Conservation (phyloP, 2,113 vertebrate species). For the Nerophis lumbriciformis region DNA sequence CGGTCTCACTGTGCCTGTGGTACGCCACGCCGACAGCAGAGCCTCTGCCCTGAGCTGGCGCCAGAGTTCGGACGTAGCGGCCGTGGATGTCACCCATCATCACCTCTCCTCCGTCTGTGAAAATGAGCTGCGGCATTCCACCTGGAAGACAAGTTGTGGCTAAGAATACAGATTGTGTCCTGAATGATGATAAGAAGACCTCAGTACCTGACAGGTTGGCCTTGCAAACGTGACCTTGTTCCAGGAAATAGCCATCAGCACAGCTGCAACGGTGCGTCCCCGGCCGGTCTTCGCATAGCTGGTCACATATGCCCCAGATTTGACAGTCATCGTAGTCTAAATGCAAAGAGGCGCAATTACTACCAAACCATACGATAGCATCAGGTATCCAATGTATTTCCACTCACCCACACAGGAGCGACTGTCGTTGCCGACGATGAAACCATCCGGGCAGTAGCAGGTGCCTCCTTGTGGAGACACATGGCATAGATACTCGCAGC, state of each 20-base stretch:
- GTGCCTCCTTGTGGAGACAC: conserved; percentile 61
- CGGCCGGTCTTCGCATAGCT: conserved; percentile 68
- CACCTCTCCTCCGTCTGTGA: conserved; percentile 66
- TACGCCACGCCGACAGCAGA: conserved; percentile 61
- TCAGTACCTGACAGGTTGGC: conserved; percentile 59
- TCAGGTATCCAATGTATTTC: too few species aligned
- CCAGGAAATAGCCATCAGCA: conserved; percentile 63
- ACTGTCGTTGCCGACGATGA: conserved; percentile 68
- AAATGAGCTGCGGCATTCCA: conserved; percentile 70
- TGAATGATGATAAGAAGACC: neutral
- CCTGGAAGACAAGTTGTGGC: conserved; percentile 28
- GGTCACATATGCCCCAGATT: conserved; percentile 75
- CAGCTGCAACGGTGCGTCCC: conserved; percentile 70
- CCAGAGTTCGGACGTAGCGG: conserved; percentile 54
- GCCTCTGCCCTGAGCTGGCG: conserved; percentile 62
- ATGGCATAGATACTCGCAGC: conserved; percentile 69
- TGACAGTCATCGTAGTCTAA: conserved; percentile 73
- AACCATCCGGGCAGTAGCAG: conserved; percentile 71
- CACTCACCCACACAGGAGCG: conserved; percentile 67
- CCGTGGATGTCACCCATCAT: conserved; percentile 71
- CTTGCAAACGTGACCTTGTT: conserved; percentile 65
- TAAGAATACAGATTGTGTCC: neutral
- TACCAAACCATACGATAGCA: neutral
- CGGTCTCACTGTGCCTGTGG: conserved; percentile 40
- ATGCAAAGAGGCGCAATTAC: neutral